A percentile compares a stretch with the other conserved stretches of the same genome.
phyloP scores from a whole-genome alignment of 2,888 invertebrate species.

The Cantharis flavilabris region DNA sequence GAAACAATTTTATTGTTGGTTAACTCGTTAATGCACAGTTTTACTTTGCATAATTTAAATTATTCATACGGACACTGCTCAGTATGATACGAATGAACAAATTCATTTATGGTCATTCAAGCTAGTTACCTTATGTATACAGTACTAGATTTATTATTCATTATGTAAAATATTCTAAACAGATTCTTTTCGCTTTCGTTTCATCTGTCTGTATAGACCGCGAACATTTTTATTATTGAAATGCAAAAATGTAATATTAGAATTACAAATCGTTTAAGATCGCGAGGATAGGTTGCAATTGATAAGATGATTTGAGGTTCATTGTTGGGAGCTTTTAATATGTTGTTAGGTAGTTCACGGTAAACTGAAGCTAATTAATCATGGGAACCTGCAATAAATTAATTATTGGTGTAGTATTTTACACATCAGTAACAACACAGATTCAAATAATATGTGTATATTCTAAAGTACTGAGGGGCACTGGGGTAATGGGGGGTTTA shows the following conservation, averaged over 20 bases:
- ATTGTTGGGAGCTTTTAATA: not conserved
- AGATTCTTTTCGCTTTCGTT: not conserved
- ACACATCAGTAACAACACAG: no score
- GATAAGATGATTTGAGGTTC: not conserved
- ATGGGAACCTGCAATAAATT: not conserved
- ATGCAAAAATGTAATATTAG: not conserved
- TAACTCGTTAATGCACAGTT: no score
- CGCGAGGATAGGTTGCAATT: not conserved
- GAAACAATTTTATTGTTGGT: no score
- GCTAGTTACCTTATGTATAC: not conserved
- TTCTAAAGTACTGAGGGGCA: no score
- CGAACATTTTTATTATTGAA: not conserved
- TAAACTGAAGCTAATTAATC: not conserved
- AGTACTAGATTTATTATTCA: not conserved
- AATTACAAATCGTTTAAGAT: not conserved
- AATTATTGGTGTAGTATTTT: no score
- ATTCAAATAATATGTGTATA: no score
- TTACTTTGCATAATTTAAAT: not conserved
- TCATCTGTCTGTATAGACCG: not conserved
- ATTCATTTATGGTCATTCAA: not conserved
- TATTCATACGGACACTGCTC: not conserved
- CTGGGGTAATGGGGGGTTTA: no score
- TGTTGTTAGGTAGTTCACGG: not conserved
- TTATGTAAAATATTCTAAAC: not conserved
- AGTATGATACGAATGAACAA: not conserved